These are phyloP conservation scores for Parnassius orleans DNA, from an alignment of 2,888 invertebrate genomes.

Conservation along the genomic window DNA sequence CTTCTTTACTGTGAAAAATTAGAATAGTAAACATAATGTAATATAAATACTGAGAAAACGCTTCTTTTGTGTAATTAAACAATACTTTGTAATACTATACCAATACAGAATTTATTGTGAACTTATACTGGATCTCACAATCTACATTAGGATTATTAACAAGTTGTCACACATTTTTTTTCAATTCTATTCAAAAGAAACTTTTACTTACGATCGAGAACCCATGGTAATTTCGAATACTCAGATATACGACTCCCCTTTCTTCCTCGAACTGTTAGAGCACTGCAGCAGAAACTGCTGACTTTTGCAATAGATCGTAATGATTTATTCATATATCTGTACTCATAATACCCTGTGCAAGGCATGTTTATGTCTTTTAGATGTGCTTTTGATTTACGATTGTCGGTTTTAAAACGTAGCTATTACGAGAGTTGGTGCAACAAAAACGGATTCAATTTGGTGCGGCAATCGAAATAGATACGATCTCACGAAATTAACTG, in stretches of 20 bases:
- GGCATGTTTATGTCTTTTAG: slow-evolving; percentile 27
- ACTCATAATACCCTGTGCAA: slow-evolving; percentile 36
- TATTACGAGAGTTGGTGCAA: slow-evolving; percentile 7
- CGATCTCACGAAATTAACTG: slow-evolving; percentile 13
- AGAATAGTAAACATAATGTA: too few relatives aligned
- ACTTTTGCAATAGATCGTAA: slow-evolving; percentile 48
- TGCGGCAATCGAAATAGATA: slow-evolving; percentile 8
- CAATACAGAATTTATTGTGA: background rate
- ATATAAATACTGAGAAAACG: too few relatives aligned
- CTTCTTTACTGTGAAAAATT: too few relatives aligned
- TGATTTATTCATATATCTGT: slow-evolving; percentile 57
- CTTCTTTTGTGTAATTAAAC: too few relatives aligned
- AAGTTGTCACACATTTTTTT: background rate
- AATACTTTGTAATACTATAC: too few relatives aligned
- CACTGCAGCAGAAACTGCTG: slow-evolving; percentile 43
- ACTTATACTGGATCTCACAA: background rate
- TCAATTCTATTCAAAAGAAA: background rate
- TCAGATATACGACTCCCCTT: slow-evolving; percentile 22
- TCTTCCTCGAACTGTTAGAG: slow-evolving; percentile 27
- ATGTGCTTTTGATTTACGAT: slow-evolving; percentile 21
- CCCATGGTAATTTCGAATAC: slow-evolving; percentile 6
- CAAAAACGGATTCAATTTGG: slow-evolving; percentile 10
- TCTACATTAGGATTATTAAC: slow-evolving; percentile 7
- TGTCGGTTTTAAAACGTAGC: slow-evolving; percentile 13
- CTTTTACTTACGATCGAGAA: slow-evolving; percentile 19